Conservation (phyloP, 2,888 invertebrate genomes). For the Tachystola acroxantha region DNA sequence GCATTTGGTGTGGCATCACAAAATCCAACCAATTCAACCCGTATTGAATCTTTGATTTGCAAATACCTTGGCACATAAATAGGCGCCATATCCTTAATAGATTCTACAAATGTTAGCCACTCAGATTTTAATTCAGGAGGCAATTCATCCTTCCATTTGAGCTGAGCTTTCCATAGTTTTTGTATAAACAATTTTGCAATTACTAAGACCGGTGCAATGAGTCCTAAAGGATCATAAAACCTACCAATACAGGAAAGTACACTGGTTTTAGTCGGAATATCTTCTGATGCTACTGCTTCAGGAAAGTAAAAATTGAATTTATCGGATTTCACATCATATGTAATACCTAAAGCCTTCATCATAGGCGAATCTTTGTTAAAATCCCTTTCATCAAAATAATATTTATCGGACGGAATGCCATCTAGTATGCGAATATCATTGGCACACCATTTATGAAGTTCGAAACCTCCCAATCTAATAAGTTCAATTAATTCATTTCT, state of each 20-base stretch:
- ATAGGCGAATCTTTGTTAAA: neutral
- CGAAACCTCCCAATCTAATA: neutral
- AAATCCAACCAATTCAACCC: neutral
- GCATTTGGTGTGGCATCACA: neutral
- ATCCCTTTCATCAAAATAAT: neutral
- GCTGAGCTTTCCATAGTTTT: neutral
- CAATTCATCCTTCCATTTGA: neutral
- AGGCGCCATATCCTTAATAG: no score
- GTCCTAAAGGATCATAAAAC: conserved; percentile 6
- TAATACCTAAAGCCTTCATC: conserved; percentile 1
- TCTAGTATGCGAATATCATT: neutral
- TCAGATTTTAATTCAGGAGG: neutral
- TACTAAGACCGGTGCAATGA: conserved; percentile 1
- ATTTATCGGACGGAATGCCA: neutral
- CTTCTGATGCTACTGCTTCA: neutral
- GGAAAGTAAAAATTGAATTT: neutral
- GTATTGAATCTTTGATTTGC: neutral
- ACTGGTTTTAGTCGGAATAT: neutral
- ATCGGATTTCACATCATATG: neutral
- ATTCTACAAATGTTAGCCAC: conserved; percentile 1
- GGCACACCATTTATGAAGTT: conserved; percentile 4
- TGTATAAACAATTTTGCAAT: conserved; percentile 2
- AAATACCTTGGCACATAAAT: neutral
- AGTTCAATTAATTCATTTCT: neutral
- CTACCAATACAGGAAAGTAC: conserved; percentile 1